A percentile compares a stretch with the other conserved stretches of the same genome.
Conservation (phyloP, 2,113 vertebrate genomes). For the Delphinapterus leucas region DNA sequence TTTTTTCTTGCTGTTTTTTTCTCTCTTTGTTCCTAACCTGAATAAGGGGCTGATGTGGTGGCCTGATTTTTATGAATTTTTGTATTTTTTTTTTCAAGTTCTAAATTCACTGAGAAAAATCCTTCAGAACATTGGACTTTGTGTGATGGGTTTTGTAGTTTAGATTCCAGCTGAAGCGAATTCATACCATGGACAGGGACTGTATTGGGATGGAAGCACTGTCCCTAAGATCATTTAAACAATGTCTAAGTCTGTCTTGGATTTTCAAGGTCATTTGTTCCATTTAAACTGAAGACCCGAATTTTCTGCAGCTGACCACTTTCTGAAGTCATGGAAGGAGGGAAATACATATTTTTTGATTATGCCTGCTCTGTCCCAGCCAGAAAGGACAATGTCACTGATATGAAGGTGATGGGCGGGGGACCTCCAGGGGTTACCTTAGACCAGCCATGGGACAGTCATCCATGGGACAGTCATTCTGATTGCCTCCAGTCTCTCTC, state of each 20-base stretch:
- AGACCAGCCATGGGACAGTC: not conserved
- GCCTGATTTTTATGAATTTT: not conserved
- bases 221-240: not conserved
- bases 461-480: not conserved
- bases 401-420: not conserved
- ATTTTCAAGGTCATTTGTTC: slow-evolving; percentile 5
- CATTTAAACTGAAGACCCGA: not conserved
- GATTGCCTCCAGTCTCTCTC: not conserved
- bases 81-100: not conserved
- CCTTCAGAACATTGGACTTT: not conserved
- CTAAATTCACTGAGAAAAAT: slow-evolving; percentile 12
- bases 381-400: not conserved
- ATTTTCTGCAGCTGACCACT: not conserved
- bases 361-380: not conserved
- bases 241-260: not conserved
- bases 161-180: not conserved
- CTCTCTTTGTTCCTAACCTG: not conserved
- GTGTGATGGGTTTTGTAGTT: slow-evolving; percentile 1
- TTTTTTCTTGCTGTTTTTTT: not conserved
- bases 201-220: not conserved
- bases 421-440: not conserved
- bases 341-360: not conserved
- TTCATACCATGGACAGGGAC: not conserved
- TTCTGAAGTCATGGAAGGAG: not conserved
- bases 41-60: not conserved